A percentile compares a stretch with the other conserved stretches of the same genome.
These are phyloP conservation scores for Schizopygopsis malacanthus DNA, from an alignment of 2,797 vertebrate genomes.

Conservation along the genomic window DNA sequence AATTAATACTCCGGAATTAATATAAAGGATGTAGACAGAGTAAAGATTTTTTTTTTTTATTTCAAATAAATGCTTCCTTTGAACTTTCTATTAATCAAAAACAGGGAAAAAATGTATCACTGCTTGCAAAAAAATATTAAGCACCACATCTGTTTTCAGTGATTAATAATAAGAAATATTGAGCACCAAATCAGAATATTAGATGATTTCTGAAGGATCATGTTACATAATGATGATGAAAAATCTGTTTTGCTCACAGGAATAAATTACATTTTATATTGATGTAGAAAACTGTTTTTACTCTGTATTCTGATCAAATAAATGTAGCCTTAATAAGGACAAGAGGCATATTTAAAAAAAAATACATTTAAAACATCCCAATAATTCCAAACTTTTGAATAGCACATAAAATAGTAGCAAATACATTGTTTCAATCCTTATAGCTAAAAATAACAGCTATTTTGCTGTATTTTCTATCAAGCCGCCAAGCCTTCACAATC, in stretches of 20 bases:
- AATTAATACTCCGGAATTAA: too few relatives aligned
- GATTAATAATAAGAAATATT: too few relatives aligned
- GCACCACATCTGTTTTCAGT: too few relatives aligned
- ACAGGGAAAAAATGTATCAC: too few relatives aligned
- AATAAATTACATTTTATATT: not conserved
- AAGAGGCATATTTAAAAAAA: not conserved
- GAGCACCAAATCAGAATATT: too few relatives aligned
- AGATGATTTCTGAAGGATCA: not conserved
- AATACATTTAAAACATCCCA: not conserved
- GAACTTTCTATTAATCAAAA: too few relatives aligned
- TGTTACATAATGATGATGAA: not conserved
- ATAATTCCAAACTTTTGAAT: not conserved
- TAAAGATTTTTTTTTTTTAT: too few relatives aligned
- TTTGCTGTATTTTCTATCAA: not conserved
- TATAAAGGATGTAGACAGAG: too few relatives aligned
- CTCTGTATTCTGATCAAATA: not conserved
- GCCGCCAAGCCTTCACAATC: not conserved
- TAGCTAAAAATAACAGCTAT: not conserved
- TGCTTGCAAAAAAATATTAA: too few relatives aligned
- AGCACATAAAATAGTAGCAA: not conserved
- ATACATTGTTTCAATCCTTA: slow-evolving; percentile 6
- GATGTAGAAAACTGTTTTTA: not conserved
- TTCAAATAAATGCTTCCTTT: too few relatives aligned
- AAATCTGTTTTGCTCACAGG: too few relatives aligned
- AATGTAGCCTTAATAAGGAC: not conserved